Evolutionary conservation across 1,140 invertebrate genomes (phyloP).

Genomic region (Sinonovacula constricta): DNA sequence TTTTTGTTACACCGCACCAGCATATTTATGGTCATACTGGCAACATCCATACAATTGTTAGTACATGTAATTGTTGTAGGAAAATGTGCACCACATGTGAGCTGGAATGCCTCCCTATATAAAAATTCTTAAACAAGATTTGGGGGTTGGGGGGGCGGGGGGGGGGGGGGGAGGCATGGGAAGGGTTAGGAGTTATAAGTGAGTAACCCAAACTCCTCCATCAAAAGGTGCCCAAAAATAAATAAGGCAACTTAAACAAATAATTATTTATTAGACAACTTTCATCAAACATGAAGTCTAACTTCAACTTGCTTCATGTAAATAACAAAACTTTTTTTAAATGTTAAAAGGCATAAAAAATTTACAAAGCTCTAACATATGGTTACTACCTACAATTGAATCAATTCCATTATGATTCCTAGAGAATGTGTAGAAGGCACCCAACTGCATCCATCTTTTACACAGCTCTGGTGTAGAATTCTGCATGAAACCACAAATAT

Average conservation of each 20-base stretch:
- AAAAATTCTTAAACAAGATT: too few species aligned
- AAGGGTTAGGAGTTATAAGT: too few species aligned
- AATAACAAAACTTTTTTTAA: not conserved
- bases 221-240: not conserved
- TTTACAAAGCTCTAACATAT: not conserved
- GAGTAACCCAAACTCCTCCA: too few species aligned
- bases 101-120: too few species aligned
- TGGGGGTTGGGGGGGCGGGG: too few species aligned
- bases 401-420: slow-evolving; percentile 72
- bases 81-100: too few species aligned
- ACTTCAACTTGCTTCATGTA: not conserved
- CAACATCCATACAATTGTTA: too few species aligned
- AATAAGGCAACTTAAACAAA: slow-evolving; percentile 9
- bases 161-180: too few species aligned
- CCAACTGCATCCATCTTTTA: slow-evolving; percentile 75
- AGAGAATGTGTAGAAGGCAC: slow-evolving; percentile 74
- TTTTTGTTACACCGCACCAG: too few species aligned
- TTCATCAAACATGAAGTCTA: not conserved
- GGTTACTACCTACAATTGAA: slow-evolving; percentile 49
- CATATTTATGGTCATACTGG: too few species aligned
- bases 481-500: slow-evolving; percentile 74
- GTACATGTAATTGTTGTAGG: too few species aligned
- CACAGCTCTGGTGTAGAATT: slow-evolving; percentile 68
- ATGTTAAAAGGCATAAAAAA: too few species aligned
- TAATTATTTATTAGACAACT: not conserved